Evolutionary conservation across 1,140 invertebrate species (phyloP), one percentile per base, ranked within the genome.

Genomic region (Dolichoris vasculosae): DNA sequence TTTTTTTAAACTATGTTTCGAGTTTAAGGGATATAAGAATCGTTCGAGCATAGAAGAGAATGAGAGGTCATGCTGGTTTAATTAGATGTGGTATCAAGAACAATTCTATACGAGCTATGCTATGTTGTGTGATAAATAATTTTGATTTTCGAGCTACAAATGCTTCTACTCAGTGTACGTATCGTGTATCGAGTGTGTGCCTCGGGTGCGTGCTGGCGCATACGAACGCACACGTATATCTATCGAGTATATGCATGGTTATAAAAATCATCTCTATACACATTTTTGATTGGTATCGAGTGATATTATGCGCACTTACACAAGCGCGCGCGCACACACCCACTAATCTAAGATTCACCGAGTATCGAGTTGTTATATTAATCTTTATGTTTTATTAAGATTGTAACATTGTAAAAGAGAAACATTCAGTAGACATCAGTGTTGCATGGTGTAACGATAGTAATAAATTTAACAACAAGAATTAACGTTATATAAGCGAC

Each of bases 41-140:
- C 71, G 43, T 86, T 82, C 84, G 71, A 82, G 73, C 84, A 82
- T 77, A 76, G n/a, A 86, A 76, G 32, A 81, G 6, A 35, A 77
- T 67, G 69, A 82, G 46, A 82, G 35, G 48, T 82, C 84, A 85
- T 80, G 83, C 83, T 85, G 30, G 26, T 80, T 80, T 46, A 26
- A 46, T 73, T 71, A 71, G 23, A 80, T 64, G 32, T 35, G 46
- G 30, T 59, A 38, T 78, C n/a, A 78, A 78, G 48, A 59, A 83
- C 35, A 82, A 59, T 82, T 82, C 81, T 73, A 82, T 43, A 59
- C 38, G 30, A 67, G 13, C n/a, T 71, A 38, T 69, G 35, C 40
- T 69, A 69, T 46, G 48, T 64, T 64, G 38, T 79, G 78, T 67
- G 15, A 73, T 67, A 73, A 83, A 73, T 30, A 59, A 71, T 48